These are phyloP conservation scores for Pandemis heparana DNA, from an alignment of 2,888 invertebrate genomes.

Conservation along the genomic window DNA sequence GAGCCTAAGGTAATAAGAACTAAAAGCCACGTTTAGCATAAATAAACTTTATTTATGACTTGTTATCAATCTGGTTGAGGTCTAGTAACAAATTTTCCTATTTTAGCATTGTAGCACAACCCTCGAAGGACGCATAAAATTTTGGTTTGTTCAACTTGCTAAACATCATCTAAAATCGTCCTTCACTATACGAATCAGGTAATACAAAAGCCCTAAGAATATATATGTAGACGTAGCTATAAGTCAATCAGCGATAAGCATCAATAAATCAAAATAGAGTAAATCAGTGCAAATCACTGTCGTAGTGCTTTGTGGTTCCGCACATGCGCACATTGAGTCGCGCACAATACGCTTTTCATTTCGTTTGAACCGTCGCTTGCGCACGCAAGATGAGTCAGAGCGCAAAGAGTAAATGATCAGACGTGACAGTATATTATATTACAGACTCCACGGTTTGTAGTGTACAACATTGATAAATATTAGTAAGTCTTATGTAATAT, in stretches of 20 bases:
- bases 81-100: not conserved
- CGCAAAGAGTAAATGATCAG: conserved; percentile 50
- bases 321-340: conserved; percentile 76
- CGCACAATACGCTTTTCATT: conserved; percentile 84
- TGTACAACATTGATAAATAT: no score
- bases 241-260: conserved; percentile 63
- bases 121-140: no score
- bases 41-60: no score
- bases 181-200: no score
- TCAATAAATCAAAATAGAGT: conserved; percentile 65
- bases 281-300: conserved; percentile 72
- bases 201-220: not conserved
- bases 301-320: conserved; percentile 68
- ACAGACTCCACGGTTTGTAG: no score
- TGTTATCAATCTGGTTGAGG: no score
- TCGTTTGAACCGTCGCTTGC: conserved; percentile 69
- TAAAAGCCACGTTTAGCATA: no score
- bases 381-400: conserved; percentile 58
- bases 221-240: conserved; percentile 25
- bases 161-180: no score
- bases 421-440: not conserved
- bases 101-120: no score
- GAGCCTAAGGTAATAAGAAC: no score
- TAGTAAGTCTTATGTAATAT: no score
- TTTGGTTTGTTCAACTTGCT: no score